Percentiles rank a stretch among this genome's conserved stretches.
Evolutionary conservation across 2,888 invertebrate species (phyloP).

Genomic region (Teinopalpus imperialis): DNA sequence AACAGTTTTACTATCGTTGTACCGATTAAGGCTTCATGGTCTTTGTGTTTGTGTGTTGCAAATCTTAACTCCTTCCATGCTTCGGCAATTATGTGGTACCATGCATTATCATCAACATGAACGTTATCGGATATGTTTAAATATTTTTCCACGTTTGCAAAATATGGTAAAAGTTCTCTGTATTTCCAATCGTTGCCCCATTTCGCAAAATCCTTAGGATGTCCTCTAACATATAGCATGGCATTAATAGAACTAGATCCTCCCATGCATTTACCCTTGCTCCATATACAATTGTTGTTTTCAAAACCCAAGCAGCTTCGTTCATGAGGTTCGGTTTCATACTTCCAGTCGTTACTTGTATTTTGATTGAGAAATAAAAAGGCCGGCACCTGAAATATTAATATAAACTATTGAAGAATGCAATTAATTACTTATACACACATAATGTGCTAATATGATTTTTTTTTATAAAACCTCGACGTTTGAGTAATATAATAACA

Average conservation of each 20-base stretch:
- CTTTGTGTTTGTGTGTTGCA: slow-evolving; percentile 32
- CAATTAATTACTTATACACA: too few relatives aligned
- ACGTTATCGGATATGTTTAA: slow-evolving; percentile 34
- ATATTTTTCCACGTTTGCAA: slow-evolving; percentile 63
- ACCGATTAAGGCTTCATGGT: slow-evolving; percentile 58
- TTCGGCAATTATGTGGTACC: slow-evolving; percentile 42
- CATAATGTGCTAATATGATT: too few relatives aligned
- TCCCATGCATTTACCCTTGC: slow-evolving; percentile 84
- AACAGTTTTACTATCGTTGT: slow-evolving; percentile 70
- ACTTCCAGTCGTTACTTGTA: slow-evolving; percentile 76
- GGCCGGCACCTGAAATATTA: slow-evolving; percentile 54
- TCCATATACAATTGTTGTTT: slow-evolving; percentile 74
- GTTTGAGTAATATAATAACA: too few relatives aligned
- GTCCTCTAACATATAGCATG: slow-evolving; percentile 83
- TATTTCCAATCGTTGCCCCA: slow-evolving; percentile 83
- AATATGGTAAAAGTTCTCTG: slow-evolving; percentile 63
- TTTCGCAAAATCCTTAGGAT: slow-evolving; percentile 73
- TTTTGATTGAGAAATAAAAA: slow-evolving; percentile 50
- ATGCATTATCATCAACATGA: slow-evolving; percentile 36
- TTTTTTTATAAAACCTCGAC: too few relatives aligned
- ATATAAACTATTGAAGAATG: too few relatives aligned
- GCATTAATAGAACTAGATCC: slow-evolving; percentile 83
- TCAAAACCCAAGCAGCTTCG: slow-evolving; percentile 57
- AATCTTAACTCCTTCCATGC: slow-evolving; percentile 67
- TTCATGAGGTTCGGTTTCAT: slow-evolving; percentile 63